A percentile compares a stretch with the other conserved stretches of the same genome.
These are phyloP conservation scores for Tanypteryx hageni DNA, from an alignment of 2,888 invertebrate genomes.

Conservation along the genomic window DNA sequence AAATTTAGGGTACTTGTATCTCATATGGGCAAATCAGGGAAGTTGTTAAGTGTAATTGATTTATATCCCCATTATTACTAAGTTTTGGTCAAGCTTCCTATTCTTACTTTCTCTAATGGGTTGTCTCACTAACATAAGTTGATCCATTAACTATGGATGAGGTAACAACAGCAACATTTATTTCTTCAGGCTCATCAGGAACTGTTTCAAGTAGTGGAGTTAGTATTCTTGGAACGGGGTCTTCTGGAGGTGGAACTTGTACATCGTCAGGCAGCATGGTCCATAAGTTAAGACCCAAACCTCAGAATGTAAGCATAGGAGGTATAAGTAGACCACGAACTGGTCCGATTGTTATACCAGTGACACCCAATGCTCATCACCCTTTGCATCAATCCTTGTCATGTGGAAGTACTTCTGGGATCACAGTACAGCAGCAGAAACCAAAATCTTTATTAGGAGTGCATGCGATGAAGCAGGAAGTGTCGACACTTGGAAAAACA, in stretches of 20 bases:
- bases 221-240: conserved; percentile 56
- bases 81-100: too few species aligned
- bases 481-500: not conserved
- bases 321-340: conserved; percentile 65
- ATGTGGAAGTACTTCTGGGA: not conserved
- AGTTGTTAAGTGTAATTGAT: too few species aligned
- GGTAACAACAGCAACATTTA: too few species aligned
- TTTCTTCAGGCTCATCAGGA: not conserved
- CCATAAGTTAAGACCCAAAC: conserved; percentile 55
- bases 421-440: conserved; percentile 3
- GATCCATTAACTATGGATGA: too few species aligned
- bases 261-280: conserved; percentile 63
- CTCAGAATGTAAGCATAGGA: conserved; percentile 36
- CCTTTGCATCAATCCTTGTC: conserved; percentile 7
- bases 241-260: conserved; percentile 65
- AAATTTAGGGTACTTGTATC: too few species aligned
- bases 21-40: too few species aligned
- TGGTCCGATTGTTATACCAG: conserved; percentile 68
- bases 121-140: too few species aligned
- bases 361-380: conserved; percentile 66
- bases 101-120: too few species aligned
- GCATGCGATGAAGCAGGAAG: not conserved
- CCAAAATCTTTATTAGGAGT: conserved; percentile 40
- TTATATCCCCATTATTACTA: too few species aligned
- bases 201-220: conserved; percentile 2